Evolutionary conservation across 2,888 invertebrate species (phyloP), one percentile per base, ranked within the genome.

Genomic region (Cyclophora albipunctata): DNA sequence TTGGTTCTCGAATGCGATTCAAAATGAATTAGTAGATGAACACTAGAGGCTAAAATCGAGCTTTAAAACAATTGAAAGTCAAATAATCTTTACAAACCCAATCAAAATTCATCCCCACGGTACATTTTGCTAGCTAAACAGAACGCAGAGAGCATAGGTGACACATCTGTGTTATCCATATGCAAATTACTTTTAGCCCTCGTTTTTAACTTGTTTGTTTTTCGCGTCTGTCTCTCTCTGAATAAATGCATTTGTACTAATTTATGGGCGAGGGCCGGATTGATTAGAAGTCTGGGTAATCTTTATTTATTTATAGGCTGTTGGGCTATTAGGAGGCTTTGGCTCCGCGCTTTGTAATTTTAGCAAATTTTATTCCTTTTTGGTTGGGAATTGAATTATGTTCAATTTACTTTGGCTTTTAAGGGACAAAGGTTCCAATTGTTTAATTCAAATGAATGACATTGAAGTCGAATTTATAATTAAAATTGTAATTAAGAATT

Each of bases 131-230:
- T 62, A 54, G 45, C 57, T 45, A 45, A 20, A 20, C 20, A 20
- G 20, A 20, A 20, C 20, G 20, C 20, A 37, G 46, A 42, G 45
- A 49, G 46, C 55, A 52, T 53, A 59, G 59, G 59, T 63, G 63
- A 67, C 78, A 74, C 79, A 82, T 79, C 80, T 82, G 79, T 69
- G 65, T 77, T 80, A 81, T 79, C 81, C 84, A 78, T 84, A 87
- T 86, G 87, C 83, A 87, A 87, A 87, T 86, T 69, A 78, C 72
- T 74, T 65, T 66, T 76, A 76, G 64, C 62, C 73, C 84, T 83
- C 83, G 71, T 77, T 81, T 81, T 78, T 75, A 78, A 79, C 74
- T 75, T 81, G 78, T 84, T 85, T 84, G 84, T 81, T 84, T 86
- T 84, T 81, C 70, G 73, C 58, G 78, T 75, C 77, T 74, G 75